Evolutionary conservation across 2,888 invertebrate species (phyloP), one percentile per base, ranked within the genome.

Genomic region (Coremacera marginata): DNA sequence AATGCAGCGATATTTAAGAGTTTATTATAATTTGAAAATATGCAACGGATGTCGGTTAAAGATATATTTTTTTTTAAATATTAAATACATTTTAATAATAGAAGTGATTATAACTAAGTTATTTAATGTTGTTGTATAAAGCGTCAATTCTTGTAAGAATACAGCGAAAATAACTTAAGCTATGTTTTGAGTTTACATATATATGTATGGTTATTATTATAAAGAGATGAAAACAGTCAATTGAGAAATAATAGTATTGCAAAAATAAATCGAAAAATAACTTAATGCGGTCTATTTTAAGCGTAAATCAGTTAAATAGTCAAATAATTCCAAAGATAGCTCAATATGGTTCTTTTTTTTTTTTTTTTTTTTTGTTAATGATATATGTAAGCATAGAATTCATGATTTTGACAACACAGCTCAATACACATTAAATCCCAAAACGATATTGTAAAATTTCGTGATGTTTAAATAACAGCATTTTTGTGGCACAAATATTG

Each of bases 21-120:
- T 68, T 68, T 68, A 68, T 68, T 68, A 49, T 49, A 14, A 51
- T 27, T 68, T 68, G n/a, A 57, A 70, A 72, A 72, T 49, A 72
- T 49, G 60, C 25, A 72, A 49, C 62, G 72, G 62, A 72, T 25
- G 62, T 49, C 72, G 72, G 72, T 72, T 62, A 14, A 16, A 72
- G 27, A 44, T 72, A 49, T 72, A 70, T 70, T 37, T 67, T 63
- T 63, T 63, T 63, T 63, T 63, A 9, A 27, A 70, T 70, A 70
- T 44, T 55, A 11, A 52, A 44, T 70, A 68, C 22, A 70, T 52
- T 25, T 63, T 34, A 34, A 63, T 63, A 63, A 34, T 34, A 63
- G n/a, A 11, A 63, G 34, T 14, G 16, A 11, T 63, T 63, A 63
- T n/a, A 63, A 63, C 34, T 34, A 34, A 63, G 34, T 63, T 63